These are phyloP conservation scores for Hepsetus odoe DNA, from an alignment of 2,113 vertebrate species.

Conservation along the genomic window DNA sequence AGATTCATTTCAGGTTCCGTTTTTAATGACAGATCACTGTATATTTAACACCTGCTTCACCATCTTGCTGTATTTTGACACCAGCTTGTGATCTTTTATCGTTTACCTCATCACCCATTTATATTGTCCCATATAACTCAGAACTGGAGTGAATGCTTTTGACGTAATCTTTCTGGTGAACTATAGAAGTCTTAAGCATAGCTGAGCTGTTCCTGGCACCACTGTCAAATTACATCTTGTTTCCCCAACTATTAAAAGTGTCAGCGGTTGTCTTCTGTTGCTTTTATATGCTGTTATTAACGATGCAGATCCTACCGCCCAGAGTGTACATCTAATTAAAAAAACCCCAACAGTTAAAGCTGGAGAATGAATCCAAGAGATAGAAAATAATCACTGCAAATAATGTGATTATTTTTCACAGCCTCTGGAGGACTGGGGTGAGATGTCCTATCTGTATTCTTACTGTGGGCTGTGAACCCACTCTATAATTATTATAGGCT, in stretches of 20 bases:
- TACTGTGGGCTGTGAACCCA: constrained; percentile 64
- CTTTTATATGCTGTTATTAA: constrained; percentile 81
- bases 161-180: constrained; percentile 69
- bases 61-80: constrained; percentile 16
- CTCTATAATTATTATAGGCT: constrained; percentile 56
- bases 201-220: constrained; percentile 74
- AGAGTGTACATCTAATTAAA: constrained; percentile 75
- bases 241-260: constrained; percentile 80
- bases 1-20: not conserved
- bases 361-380: constrained; percentile 72
- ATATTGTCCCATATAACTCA: constrained; percentile 64
- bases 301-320: constrained; percentile 66
- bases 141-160: constrained; percentile 69
- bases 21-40: constrained; percentile 32
- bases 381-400: constrained; percentile 75
- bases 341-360: constrained; percentile 68
- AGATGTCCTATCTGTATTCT: constrained; percentile 59
- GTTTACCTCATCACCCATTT: constrained; percentile 41
- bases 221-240: constrained; percentile 77
- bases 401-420: constrained; percentile 69
- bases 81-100: constrained; percentile 14
- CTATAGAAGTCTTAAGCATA: constrained; percentile 62
- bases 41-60: constrained; percentile 37
- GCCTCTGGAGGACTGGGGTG: constrained; percentile 62
- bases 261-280: constrained; percentile 75